Percentiles rank a stretch among this genome's conserved stretches.
These are phyloP conservation scores for Piscicola geometra DNA, from an alignment of 2,888 invertebrate genomes.

Conservation along the genomic window DNA sequence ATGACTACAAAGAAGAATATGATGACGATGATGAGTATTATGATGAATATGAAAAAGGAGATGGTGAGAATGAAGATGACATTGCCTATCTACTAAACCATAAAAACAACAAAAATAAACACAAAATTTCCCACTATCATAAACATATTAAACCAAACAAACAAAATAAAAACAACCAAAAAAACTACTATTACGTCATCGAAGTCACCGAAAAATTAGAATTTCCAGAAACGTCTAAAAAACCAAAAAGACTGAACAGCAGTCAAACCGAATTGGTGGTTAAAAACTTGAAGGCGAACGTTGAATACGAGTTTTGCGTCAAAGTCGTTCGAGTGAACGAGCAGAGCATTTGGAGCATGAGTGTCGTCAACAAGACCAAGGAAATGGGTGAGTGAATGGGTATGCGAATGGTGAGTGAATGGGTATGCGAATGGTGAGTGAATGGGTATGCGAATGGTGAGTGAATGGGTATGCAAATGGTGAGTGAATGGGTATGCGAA, in stretches of 20 bases:
- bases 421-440: too few relatives aligned
- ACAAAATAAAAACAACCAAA: not conserved
- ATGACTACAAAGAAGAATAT: not conserved
- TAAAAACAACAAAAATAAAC: not conserved
- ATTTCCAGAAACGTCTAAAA: not conserved
- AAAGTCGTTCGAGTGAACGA: conserved; percentile 71
- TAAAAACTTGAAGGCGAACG: conserved; percentile 61
- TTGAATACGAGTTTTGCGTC: conserved; percentile 88
- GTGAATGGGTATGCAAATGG: too few relatives aligned
- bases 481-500: too few relatives aligned
- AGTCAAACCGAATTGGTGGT: conserved; percentile 13
- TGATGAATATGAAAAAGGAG: not conserved
- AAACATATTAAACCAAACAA: not conserved
- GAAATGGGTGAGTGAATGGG: conserved; percentile 62
- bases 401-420: too few relatives aligned
- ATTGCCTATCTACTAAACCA: not conserved
- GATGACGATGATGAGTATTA: not conserved
- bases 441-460: too few relatives aligned
- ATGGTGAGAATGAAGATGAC: not conserved
- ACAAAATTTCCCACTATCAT: not conserved
- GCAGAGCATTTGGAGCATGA: conserved; percentile 90
- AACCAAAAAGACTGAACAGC: conserved; percentile 24
- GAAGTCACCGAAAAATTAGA: not conserved
- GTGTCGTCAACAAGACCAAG: conserved; percentile 80
- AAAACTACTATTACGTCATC: conserved; percentile 17